Evolutionary conservation across 2,113 vertebrate genomes (phyloP).

Genomic region (Elephantulus edwardii): DNA sequence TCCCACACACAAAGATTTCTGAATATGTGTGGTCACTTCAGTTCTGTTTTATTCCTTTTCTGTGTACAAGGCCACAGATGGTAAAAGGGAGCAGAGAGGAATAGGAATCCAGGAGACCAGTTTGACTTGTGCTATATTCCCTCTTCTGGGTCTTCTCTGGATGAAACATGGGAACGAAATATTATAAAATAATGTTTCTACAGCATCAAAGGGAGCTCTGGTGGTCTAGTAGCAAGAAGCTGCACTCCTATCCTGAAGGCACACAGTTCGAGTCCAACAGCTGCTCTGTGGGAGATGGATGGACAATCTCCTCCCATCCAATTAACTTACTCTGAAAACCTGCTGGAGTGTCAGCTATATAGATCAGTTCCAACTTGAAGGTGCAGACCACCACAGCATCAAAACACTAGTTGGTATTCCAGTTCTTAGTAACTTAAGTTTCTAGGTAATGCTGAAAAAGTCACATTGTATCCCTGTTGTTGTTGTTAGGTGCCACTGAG

Average conservation of each 20-base stretch:
- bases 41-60: slow-evolving; percentile 63
- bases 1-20: slow-evolving; percentile 69
- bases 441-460: background rate
- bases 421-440: background rate
- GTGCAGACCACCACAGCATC: background rate
- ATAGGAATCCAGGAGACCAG: slow-evolving; percentile 22
- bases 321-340: too few species aligned
- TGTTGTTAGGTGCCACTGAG: background rate
- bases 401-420: background rate
- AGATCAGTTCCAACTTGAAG: too few species aligned
- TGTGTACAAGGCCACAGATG: slow-evolving; percentile 65
- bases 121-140: background rate
- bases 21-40: slow-evolving; percentile 59
- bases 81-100: slow-evolving; percentile 4
- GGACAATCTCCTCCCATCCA: too few species aligned
- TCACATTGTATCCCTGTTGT: background rate
- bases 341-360: too few species aligned
- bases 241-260: too few species aligned
- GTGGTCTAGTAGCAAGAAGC: too few species aligned
- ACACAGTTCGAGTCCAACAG: too few species aligned
- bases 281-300: too few species aligned
- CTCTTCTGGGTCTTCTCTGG: background rate
- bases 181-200: background rate
- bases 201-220: too few species aligned
- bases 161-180: background rate